Evolutionary conservation across 2,888 invertebrate species (phyloP).

Genomic region (Mantis religiosa): DNA sequence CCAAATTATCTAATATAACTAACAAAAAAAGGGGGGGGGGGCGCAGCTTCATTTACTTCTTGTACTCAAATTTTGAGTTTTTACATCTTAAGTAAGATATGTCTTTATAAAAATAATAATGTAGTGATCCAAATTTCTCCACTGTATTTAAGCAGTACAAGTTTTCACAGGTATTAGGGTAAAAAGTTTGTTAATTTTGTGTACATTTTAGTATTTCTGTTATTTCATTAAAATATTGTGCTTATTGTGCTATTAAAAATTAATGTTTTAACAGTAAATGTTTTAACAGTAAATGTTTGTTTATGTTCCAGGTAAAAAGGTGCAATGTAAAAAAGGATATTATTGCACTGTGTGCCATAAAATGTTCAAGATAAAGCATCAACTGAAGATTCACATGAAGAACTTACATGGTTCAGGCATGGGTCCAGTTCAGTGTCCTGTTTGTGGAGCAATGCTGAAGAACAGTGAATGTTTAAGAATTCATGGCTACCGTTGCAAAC

Average conservation of each 20-base stretch:
- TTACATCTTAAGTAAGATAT: too few relatives aligned
- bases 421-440: slow-evolving; percentile 46
- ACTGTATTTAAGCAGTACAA: too few relatives aligned
- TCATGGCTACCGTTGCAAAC: slow-evolving; percentile 37
- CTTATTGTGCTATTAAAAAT: background rate
- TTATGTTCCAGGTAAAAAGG: background rate
- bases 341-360: slow-evolving; percentile 24
- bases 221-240: too few relatives aligned
- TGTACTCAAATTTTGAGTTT: too few relatives aligned
- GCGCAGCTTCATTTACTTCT: too few relatives aligned
- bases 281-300: background rate
- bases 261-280: background rate
- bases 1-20: too few relatives aligned
- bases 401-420: slow-evolving; percentile 48
- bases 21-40: too few relatives aligned
- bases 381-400: slow-evolving; percentile 47
- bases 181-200: too few relatives aligned
- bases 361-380: slow-evolving; percentile 38
- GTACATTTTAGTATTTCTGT: too few relatives aligned
- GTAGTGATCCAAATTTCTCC: too few relatives aligned
- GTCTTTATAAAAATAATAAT: too few relatives aligned
- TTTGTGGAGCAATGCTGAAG: slow-evolving; percentile 47
- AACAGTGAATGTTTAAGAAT: slow-evolving; percentile 47
- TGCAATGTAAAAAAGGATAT: background rate
- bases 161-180: too few relatives aligned